phyloP scores from a whole-genome alignment of 2,888 invertebrate genomes.

The Notodromas monacha region DNA sequence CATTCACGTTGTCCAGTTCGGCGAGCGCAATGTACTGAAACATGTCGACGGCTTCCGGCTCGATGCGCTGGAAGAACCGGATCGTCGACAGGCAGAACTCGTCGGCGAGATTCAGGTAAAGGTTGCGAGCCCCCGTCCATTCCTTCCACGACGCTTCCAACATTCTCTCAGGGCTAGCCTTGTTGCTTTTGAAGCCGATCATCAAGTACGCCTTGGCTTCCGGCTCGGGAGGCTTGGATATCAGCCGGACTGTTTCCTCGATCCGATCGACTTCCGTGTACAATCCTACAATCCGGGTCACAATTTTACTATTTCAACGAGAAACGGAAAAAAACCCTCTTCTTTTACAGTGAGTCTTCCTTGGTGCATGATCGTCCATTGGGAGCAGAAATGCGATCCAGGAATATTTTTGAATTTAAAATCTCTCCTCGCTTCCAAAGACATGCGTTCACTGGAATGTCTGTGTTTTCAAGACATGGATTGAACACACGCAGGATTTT shows the following conservation, averaged over 20 bases:
- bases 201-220: neutral
- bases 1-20: neutral
- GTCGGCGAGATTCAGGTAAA: neutral
- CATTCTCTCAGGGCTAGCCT: neutral
- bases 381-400: too few relatives aligned
- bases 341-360: too few relatives aligned
- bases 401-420: too few relatives aligned
- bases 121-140: constrained; percentile 1
- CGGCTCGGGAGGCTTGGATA: neutral
- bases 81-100: neutral
- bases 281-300: too few relatives aligned
- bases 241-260: neutral
- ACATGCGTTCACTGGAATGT: too few relatives aligned
- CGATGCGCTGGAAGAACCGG: neutral
- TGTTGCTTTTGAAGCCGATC: neutral
- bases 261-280: neutral
- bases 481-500: too few relatives aligned
- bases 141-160: neutral
- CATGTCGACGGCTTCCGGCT: neutral
- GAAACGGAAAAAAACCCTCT: too few relatives aligned
- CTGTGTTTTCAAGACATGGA: too few relatives aligned
- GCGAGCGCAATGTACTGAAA: neutral
- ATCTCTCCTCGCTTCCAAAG: too few relatives aligned
- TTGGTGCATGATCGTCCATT: too few relatives aligned
- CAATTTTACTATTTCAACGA: too few relatives aligned